Conservation (phyloP, 2,113 vertebrate species). For the Tetraodon nigroviridis region DNA sequence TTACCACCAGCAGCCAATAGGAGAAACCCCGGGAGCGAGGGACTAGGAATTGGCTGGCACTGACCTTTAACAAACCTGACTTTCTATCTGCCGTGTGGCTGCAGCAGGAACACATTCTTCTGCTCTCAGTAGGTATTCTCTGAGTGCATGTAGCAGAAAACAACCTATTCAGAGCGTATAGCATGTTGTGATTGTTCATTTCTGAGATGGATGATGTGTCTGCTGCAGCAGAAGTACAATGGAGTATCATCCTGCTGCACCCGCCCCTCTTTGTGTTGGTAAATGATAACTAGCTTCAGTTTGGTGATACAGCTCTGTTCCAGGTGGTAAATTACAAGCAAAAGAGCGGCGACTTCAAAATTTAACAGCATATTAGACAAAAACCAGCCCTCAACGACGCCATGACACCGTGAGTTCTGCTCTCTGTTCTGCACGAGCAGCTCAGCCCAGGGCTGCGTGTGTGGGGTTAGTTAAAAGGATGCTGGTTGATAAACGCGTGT, state of each 20-base stretch:
- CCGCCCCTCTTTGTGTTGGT: too few relatives aligned
- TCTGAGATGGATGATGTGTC: constrained; percentile 5
- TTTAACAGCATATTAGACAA: too few relatives aligned
- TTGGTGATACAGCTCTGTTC: too few relatives aligned
- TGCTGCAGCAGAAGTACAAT: background rate
- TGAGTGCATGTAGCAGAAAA: constrained; percentile 13
- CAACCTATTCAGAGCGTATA: constrained; percentile 4
- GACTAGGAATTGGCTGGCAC: constrained; percentile 42
- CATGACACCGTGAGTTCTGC: background rate
- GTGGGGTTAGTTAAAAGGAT: too few relatives aligned
- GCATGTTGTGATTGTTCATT: constrained; percentile 20
- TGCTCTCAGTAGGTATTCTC: background rate
- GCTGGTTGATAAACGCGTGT: too few relatives aligned
- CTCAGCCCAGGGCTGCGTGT: too few relatives aligned
- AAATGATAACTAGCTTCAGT: too few relatives aligned
- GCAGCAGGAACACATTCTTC: constrained; percentile 23
- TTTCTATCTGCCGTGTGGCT: constrained; percentile 40
- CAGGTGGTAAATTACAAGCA: too few relatives aligned
- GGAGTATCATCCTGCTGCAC: background rate
- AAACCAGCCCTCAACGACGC: too few relatives aligned
- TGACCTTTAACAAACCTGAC: constrained; percentile 66
- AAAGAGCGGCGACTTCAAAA: too few relatives aligned
- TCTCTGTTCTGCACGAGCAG: too few relatives aligned
- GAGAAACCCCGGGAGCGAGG: constrained; percentile 46
- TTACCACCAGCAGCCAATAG: constrained; percentile 63